Percentiles rank a stretch among this genome's conserved stretches.
Evolutionary conservation across 37 sponge, comb jelly and placozoan genomes (phyloP).

Genomic region (Beroe forskalii): DNA sequence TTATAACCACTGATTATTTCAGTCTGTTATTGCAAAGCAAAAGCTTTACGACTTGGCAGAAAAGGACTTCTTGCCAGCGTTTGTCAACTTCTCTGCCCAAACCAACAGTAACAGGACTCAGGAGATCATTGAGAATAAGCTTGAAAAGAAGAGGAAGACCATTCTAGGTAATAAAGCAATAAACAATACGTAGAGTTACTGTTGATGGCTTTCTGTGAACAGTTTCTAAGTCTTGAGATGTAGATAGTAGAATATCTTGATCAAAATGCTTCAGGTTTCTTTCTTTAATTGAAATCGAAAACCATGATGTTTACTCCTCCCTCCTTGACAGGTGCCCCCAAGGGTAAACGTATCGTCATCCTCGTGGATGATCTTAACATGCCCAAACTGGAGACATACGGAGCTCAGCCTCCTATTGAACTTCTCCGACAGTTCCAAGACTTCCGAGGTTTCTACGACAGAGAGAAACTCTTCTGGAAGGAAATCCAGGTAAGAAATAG

Average conservation of each 20-base stretch:
- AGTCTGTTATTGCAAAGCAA: constrained; percentile 95
- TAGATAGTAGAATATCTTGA: too few species aligned
- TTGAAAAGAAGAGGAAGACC: constrained; percentile 97
- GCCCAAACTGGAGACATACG: constrained; percentile 99
- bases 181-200: too few species aligned
- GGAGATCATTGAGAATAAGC: constrained; percentile 95
- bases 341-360: constrained; percentile 87
- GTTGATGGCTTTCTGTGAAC: too few species aligned
- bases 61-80: constrained; percentile 73
- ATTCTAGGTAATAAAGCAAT: constrained; percentile 73
- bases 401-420: constrained; percentile 99
- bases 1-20: too few species aligned
- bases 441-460: constrained; percentile 96
- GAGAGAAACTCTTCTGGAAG: constrained; percentile 99
- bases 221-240: too few species aligned
- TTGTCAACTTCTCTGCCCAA: constrained; percentile 98
- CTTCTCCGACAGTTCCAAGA: constrained; percentile 94
- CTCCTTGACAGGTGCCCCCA: constrained; percentile 95
- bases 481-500: constrained; percentile 78
- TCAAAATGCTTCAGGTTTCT: too few species aligned
- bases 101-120: constrained; percentile 92
- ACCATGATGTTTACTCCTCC: too few species aligned
- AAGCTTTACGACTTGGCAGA: constrained; percentile 75
- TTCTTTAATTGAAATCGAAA: too few species aligned
- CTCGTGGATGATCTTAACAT: constrained; percentile 99